Evolutionary conservation across 2,797 vertebrate species (phyloP).

Genomic region (Tolypeutes matacus): DNA sequence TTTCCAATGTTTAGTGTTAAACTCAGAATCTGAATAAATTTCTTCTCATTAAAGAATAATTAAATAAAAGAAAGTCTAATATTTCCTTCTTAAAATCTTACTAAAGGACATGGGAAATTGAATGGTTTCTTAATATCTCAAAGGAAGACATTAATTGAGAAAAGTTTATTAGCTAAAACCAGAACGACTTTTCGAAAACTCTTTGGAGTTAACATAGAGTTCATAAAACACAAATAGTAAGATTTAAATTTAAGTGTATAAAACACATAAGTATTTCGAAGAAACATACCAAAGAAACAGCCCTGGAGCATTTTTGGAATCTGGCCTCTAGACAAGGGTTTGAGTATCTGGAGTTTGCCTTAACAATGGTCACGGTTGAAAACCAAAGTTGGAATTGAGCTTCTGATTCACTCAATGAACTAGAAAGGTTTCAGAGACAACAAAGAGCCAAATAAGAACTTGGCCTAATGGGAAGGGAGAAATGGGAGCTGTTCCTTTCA

Average conservation of each 20-base stretch:
- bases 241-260: not conserved
- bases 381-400: not conserved
- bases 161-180: not conserved
- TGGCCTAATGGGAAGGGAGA: not conserved
- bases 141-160: not conserved
- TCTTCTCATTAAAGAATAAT: not conserved
- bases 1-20: not conserved
- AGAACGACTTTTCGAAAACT: not conserved
- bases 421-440: not conserved
- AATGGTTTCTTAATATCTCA: conserved; percentile 1
- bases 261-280: not conserved
- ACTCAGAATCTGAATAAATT: not conserved
- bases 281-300: not conserved
- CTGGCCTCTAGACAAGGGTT: not conserved
- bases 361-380: not conserved
- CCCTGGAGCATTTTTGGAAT: not conserved
- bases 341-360: not conserved
- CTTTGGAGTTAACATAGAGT: not conserved
- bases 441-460: not conserved
- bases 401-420: not conserved
- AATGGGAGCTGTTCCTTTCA: not conserved
- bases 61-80: not conserved
- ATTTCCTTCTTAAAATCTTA: not conserved
- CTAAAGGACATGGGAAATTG: not conserved
- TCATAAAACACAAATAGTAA: not conserved